Evolutionary conservation across 2,113 vertebrate species (phyloP).

Genomic region (Tachuris rubrigastra): DNA sequence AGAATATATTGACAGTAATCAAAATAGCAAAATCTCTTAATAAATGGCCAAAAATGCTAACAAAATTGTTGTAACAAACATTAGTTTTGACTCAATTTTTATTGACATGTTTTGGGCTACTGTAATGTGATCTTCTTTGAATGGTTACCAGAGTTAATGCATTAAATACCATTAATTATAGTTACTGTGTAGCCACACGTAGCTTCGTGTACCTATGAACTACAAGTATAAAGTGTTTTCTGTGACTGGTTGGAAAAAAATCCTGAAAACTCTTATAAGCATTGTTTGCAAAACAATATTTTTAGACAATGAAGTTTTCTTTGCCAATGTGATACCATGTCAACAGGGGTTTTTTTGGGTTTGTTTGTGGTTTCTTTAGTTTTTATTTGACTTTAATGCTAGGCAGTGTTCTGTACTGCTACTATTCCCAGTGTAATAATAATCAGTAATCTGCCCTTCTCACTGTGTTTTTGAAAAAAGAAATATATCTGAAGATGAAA

Average conservation of each 20-base stretch:
- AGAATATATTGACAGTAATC: not conserved
- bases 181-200: not conserved
- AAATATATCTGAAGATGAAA: not conserved
- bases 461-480: not conserved
- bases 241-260: not conserved
- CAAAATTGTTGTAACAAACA: not conserved
- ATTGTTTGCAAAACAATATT: not conserved
- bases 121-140: not conserved
- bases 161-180: not conserved
- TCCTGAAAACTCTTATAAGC: not conserved
- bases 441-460: not conserved
- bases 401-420: slow-evolving; percentile 10
- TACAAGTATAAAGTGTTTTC: not conserved
- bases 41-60: not conserved
- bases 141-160: not conserved
- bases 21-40: not conserved
- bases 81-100: not conserved
- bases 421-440: not conserved
- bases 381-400: not conserved
- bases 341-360: not conserved
- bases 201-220: not conserved
- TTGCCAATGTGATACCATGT: not conserved
- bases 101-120: fast-evolving
- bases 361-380: not conserved
- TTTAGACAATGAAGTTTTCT: not conserved